A percentile compares a stretch with the other conserved stretches of the same genome.
Evolutionary conservation across 2,113 vertebrate genomes (phyloP).

Genomic region (Urocynchramus pylzowi): DNA sequence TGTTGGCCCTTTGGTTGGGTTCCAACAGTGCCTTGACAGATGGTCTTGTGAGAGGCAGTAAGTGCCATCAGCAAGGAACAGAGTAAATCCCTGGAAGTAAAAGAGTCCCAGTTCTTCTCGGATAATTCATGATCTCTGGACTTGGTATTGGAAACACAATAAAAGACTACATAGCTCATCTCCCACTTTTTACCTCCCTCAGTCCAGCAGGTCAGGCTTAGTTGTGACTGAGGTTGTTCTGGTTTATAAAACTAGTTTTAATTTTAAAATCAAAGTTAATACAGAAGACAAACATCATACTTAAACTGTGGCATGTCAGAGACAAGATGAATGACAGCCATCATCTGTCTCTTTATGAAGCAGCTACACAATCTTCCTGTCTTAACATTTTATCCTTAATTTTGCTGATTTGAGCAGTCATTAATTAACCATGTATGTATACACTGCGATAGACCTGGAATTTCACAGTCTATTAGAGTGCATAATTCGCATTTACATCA

Average conservation of each 20-base stretch:
- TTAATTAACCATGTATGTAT: neutral
- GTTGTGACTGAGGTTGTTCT: neutral
- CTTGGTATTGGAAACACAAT: neutral
- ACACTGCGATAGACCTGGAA: neutral
- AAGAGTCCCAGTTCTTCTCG: neutral
- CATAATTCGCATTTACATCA: neutral
- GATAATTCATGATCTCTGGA: neutral
- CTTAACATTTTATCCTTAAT: neutral
- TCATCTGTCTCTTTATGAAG: neutral
- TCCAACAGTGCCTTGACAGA: neutral
- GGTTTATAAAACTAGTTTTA: neutral
- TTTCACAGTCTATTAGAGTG: neutral
- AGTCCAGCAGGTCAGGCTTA: neutral
- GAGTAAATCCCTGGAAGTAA: neutral
- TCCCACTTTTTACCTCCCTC: neutral
- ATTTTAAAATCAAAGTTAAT: neutral
- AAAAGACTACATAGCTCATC: neutral
- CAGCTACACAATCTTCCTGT: neutral
- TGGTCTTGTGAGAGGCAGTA: neutral
- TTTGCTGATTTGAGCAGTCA: neutral
- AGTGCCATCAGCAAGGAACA: neutral
- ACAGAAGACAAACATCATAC: neutral
- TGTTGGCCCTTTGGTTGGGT: accelerated
- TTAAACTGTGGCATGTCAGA: neutral
- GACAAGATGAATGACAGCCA: neutral